These are phyloP conservation scores for Dysmachus trigonus DNA, from an alignment of 2,888 invertebrate genomes.

Conservation along the genomic window DNA sequence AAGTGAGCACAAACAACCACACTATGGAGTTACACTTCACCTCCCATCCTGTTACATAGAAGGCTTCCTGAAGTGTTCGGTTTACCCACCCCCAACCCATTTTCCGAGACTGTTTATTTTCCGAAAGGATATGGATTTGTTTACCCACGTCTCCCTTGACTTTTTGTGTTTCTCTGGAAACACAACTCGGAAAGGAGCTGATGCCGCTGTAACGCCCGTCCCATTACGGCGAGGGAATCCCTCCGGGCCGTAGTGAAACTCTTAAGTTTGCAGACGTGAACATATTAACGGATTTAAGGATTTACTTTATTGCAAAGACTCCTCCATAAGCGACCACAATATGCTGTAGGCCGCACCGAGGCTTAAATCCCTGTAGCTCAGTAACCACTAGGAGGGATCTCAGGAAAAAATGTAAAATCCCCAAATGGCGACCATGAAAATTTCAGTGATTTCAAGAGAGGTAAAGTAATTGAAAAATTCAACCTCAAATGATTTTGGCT, in stretches of 20 bases:
- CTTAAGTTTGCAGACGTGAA: conserved; percentile 39
- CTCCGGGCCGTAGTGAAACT: background rate
- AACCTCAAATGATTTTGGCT: conserved; percentile 33
- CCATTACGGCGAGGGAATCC: background rate
- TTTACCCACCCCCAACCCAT: conserved; percentile 6
- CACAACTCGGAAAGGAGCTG: conserved; percentile 19
- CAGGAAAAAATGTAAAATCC: conserved; percentile 22
- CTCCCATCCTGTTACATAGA: background rate
- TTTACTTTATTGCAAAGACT: conserved; percentile 33
- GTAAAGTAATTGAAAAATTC: conserved; percentile 42
- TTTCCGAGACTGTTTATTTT: conserved; percentile 33
- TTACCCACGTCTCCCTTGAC: conserved; percentile 34
- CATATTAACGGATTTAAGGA: conserved; percentile 42
- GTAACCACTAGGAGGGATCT: background rate
- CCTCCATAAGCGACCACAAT: conserved; percentile 6
- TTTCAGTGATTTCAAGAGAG: conserved; percentile 31
- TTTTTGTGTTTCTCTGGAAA: conserved; percentile 25
- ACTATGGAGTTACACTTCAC: conserved; percentile 18
- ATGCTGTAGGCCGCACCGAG: background rate
- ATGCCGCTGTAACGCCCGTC: background rate
- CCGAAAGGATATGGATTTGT: conserved; percentile 43
- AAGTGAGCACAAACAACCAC: conserved; percentile 6
- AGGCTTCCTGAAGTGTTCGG: background rate
- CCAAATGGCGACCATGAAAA: conserved; percentile 37
- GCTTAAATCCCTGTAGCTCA: background rate